Evolutionary conservation across 2,797 vertebrate species (phyloP).

Genomic region (Prionace glauca): DNA sequence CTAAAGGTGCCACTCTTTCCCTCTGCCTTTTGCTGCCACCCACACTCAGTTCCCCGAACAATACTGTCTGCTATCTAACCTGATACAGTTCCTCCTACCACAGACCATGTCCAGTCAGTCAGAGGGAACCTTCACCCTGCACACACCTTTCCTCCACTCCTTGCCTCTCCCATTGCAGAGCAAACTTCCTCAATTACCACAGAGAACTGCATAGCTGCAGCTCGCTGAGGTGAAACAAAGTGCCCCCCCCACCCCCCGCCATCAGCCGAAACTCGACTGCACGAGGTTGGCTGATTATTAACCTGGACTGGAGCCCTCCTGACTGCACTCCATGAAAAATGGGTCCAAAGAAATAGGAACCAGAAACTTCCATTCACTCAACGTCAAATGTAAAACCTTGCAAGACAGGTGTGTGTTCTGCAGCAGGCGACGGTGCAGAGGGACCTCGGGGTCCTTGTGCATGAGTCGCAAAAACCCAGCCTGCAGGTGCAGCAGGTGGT

Average conservation of each 20-base stretch:
- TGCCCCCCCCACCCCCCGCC: not conserved
- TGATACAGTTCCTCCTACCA: not conserved
- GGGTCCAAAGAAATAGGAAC: not conserved
- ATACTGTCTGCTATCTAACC: not conserved
- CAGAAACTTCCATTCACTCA: not conserved
- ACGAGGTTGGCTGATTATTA: conserved; percentile 3
- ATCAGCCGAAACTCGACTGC: not conserved
- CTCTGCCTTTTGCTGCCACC: too few species aligned
- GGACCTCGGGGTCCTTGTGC: too few species aligned
- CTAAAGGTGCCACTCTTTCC: not conserved
- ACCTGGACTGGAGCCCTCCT: not conserved
- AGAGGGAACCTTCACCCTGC: not conserved
- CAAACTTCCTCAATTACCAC: not conserved
- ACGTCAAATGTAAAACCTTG: not conserved
- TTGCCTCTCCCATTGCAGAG: not conserved
- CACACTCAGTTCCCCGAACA: not conserved
- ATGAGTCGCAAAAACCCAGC: too few species aligned
- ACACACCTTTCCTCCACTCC: not conserved
- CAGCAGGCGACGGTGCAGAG: too few species aligned
- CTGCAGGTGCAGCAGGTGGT: too few species aligned
- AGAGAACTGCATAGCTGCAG: conserved; percentile 19
- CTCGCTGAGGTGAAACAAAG: conserved; percentile 8
- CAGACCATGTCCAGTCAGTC: not conserved
- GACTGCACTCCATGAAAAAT: not conserved
- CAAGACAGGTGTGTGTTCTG: not conserved